Evolutionary conservation across 2,113 vertebrate genomes (phyloP).

Genomic region (Oxyruncus cristatus): DNA sequence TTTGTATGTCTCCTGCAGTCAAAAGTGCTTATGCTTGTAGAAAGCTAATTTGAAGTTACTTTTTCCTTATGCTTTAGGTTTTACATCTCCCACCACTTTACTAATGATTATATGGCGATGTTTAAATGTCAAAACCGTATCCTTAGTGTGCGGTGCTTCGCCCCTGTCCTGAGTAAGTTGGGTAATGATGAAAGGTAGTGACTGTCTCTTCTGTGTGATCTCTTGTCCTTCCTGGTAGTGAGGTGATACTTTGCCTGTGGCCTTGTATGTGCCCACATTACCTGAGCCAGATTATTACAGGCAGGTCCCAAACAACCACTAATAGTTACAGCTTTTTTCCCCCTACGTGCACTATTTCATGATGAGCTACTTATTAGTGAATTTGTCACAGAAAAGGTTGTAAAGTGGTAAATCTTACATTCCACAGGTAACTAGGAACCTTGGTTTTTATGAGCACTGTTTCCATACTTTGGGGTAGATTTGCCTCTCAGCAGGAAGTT

Average conservation of each 20-base stretch:
- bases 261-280: background rate
- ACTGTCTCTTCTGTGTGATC: background rate
- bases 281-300: background rate
- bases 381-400: background rate
- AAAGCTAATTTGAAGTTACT: background rate
- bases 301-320: background rate
- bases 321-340: background rate
- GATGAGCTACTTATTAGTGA: background rate
- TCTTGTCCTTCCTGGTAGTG: background rate
- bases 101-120: background rate
- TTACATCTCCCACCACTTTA: background rate
- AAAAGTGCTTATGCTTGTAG: background rate
- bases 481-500: background rate
- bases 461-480: background rate
- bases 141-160: background rate
- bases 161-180: background rate
- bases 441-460: background rate
- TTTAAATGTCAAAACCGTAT: background rate
- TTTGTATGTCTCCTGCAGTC: background rate
- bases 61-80: background rate
- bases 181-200: background rate
- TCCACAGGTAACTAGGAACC: background rate
- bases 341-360: rapidly evolving
- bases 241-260: background rate
- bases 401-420: background rate